Conservation (phyloP, 2,113 vertebrate species). For the Neotoma lepida region DNA sequence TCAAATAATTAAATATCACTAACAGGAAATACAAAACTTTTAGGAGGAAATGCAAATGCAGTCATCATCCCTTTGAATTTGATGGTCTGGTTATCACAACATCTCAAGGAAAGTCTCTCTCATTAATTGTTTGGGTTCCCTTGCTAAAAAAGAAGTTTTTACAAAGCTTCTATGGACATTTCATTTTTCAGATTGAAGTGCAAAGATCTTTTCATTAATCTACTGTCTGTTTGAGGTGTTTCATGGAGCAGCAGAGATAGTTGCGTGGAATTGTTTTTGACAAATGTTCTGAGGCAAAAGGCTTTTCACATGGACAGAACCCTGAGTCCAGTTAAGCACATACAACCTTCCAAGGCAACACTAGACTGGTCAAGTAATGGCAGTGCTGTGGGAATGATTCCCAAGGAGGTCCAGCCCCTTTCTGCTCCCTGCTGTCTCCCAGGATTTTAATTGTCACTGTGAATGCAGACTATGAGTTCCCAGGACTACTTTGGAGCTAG, state of each 20-base stretch:
- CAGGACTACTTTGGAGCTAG: background rate
- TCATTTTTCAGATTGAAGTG: constrained; percentile 1
- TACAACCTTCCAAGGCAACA: background rate
- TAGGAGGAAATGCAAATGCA: background rate
- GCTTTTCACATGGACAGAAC: background rate
- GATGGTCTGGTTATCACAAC: background rate
- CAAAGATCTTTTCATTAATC: background rate
- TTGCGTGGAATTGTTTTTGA: background rate
- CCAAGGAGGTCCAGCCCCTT: background rate
- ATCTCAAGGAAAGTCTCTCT: background rate
- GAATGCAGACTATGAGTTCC: background rate
- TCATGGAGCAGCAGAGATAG: background rate
- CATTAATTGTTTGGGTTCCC: background rate
- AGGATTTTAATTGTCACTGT: background rate
- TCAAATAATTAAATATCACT: background rate
- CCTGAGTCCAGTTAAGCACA: background rate
- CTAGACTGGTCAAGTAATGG: background rate
- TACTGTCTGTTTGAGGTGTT: background rate
- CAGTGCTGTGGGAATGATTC: background rate
- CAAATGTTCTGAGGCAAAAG: background rate
- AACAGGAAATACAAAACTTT: background rate
- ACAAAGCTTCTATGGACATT: no score
- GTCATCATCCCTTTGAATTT: background rate
- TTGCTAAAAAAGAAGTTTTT: background rate
- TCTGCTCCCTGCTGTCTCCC: background rate